Evolutionary conservation across 2,888 invertebrate genomes (phyloP).

Genomic region (Acronicta psi): DNA sequence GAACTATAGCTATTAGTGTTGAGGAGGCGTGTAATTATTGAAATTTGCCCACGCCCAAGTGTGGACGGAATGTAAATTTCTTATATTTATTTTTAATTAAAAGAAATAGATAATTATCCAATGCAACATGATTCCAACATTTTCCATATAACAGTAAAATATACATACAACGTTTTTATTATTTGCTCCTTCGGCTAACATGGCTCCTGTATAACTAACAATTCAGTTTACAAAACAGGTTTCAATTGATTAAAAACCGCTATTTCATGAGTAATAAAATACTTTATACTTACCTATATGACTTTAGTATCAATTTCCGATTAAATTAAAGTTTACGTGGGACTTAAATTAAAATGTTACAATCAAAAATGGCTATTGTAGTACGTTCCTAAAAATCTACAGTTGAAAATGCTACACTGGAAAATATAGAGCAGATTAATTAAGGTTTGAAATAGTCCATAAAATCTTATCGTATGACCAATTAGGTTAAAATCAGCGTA

Average conservation of each 20-base stretch:
- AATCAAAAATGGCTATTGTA: background rate
- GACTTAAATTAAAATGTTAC: background rate
- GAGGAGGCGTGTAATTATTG: too few relatives aligned
- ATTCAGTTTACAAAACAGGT: constrained; percentile 14
- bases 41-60: too few relatives aligned
- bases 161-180: constrained; percentile 28
- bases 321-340: background rate
- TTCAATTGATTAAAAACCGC: constrained; percentile 27
- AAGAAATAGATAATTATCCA: too few relatives aligned
- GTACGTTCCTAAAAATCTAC: background rate
- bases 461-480: constrained; percentile 52
- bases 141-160: background rate
- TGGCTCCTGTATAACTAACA: constrained; percentile 11
- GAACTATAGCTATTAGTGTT: too few relatives aligned
- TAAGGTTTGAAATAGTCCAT: constrained; percentile 48
- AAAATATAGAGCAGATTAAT: constrained; percentile 30
- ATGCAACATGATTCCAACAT: constrained; percentile 14
- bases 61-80: too few relatives aligned
- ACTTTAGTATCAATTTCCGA: constrained; percentile 29
- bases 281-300: constrained; percentile 16
- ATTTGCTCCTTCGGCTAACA: constrained; percentile 6
- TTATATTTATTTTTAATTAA: too few relatives aligned
- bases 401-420: background rate
- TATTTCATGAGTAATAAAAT: constrained; percentile 50
- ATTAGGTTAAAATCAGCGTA: constrained; percentile 49